These are phyloP conservation scores for Tenthredo livida DNA, from an alignment of 2,888 invertebrate genomes.

Conservation along the genomic window DNA sequence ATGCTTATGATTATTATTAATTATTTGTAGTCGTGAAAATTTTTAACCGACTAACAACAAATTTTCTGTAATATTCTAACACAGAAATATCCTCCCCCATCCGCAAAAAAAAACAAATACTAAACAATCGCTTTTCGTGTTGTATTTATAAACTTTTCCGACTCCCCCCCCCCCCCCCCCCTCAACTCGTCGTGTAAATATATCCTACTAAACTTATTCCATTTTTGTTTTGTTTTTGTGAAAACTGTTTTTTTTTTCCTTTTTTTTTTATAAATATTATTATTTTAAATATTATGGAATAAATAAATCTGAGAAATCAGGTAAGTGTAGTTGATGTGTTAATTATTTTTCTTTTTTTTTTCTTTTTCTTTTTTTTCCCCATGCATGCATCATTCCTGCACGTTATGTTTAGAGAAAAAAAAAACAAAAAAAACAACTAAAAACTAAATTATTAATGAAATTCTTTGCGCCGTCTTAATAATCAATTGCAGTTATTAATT, in stretches of 20 bases:
- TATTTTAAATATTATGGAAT: background rate
- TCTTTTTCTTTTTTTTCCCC: background rate
- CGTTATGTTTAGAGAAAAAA: background rate
- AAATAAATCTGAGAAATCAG: background rate
- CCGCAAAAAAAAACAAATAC: background rate
- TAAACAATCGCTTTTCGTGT: background rate
- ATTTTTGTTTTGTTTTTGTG: background rate
- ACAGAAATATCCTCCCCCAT: background rate
- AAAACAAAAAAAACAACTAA: no score
- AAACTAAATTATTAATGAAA: background rate
- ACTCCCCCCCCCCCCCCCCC: background rate
- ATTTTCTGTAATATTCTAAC: background rate
- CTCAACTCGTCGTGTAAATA: background rate
- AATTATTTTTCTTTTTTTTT: background rate
- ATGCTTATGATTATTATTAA: background rate
- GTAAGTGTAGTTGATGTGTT: background rate
- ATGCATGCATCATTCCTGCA: background rate
- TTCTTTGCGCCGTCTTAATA: slow-evolving; percentile 31
- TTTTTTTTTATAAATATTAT: background rate
- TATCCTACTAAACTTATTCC: background rate
- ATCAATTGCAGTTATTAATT: slow-evolving; percentile 50
- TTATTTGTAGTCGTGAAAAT: background rate
- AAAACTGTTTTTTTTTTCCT: background rate
- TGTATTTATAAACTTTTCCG: background rate
- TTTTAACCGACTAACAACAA: background rate